Percentiles rank a stretch among this genome's conserved stretches.
phyloP scores from a whole-genome alignment of 2,888 invertebrate species.

The Hydroisotoma schaefferi region DNA sequence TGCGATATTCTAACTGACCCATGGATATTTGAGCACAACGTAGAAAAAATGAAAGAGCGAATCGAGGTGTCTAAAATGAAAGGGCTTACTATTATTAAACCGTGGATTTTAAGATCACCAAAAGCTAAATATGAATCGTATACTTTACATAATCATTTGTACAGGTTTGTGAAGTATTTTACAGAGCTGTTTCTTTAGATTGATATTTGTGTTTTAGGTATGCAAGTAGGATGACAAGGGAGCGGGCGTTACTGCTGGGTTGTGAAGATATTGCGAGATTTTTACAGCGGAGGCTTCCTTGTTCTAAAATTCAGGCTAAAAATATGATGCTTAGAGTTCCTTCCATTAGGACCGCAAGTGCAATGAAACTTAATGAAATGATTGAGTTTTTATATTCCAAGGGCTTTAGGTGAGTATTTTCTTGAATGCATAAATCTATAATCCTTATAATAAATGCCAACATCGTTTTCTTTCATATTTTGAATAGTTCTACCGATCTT shows the following conservation, averaged over 20 bases:
- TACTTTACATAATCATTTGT: not conserved
- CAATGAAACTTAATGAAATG: slow-evolving; percentile 30
- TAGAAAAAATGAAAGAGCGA: slow-evolving; percentile 9
- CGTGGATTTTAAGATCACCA: slow-evolving; percentile 31
- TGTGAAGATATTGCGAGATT: slow-evolving; percentile 24
- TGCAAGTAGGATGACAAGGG: not conserved
- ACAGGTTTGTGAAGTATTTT: slow-evolving; percentile 8
- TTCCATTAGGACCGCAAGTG: slow-evolving; percentile 17
- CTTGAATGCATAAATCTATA: no score
- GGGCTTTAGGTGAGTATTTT: slow-evolving; percentile 22
- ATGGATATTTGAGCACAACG: slow-evolving; percentile 19
- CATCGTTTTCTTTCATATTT: no score
- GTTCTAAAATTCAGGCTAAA: not conserved
- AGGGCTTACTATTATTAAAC: slow-evolving; percentile 23
- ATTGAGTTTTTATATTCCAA: slow-evolving; percentile 23
- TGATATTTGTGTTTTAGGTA: slow-evolving; percentile 8
- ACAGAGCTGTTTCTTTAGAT: not conserved
- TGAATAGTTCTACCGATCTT: slow-evolving; percentile 22
- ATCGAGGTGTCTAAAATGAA: not conserved
- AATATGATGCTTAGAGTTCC: slow-evolving; percentile 21
- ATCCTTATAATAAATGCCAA: no score
- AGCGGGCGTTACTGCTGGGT: slow-evolving; percentile 12
- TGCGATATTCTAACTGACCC: slow-evolving; percentile 29
- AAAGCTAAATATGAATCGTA: slow-evolving; percentile 7
- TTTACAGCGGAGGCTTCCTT: slow-evolving; percentile 17